A percentile compares a stretch with the other conserved stretches of the same genome.
Conservation (phyloP, 2,888 invertebrate species). For the Lucinisca nassula region DNA sequence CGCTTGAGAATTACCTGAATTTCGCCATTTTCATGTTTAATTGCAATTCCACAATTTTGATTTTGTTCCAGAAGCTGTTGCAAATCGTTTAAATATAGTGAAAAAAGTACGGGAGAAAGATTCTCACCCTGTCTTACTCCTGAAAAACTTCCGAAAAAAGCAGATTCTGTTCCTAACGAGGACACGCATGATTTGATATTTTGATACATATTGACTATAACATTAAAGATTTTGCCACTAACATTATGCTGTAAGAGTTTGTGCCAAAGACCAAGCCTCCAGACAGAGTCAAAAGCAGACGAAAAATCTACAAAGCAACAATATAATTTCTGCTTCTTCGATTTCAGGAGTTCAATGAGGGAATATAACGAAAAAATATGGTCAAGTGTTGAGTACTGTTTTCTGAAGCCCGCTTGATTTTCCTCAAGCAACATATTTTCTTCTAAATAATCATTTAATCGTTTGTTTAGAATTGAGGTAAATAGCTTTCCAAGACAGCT, state of each 20-base stretch:
- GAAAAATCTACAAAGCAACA: slow-evolving; percentile 1
- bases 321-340: neutral
- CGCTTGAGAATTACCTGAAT: neutral
- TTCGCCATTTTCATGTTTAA: neutral
- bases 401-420: neutral
- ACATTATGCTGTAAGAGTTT: neutral
- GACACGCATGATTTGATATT: neutral
- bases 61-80: neutral
- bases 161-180: neutral
- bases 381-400: neutral
- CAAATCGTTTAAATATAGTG: slow-evolving; percentile 17
- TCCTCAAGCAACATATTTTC: neutral
- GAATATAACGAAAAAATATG: neutral
- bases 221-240: neutral
- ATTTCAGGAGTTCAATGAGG: neutral
- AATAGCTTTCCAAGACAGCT: neutral
- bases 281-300: slow-evolving; percentile 20
- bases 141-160: neutral
- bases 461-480: neutral
- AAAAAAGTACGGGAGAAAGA: slow-evolving; percentile 11
- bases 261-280: slow-evolving; percentile 27
- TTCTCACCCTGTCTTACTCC: slow-evolving; percentile 19
- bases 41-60: neutral
- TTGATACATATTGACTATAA: neutral
- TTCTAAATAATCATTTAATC: neutral